A percentile compares a stretch with the other conserved stretches of the same genome.
Conservation (phyloP, 2,113 vertebrate genomes). For the Mola mola region DNA sequence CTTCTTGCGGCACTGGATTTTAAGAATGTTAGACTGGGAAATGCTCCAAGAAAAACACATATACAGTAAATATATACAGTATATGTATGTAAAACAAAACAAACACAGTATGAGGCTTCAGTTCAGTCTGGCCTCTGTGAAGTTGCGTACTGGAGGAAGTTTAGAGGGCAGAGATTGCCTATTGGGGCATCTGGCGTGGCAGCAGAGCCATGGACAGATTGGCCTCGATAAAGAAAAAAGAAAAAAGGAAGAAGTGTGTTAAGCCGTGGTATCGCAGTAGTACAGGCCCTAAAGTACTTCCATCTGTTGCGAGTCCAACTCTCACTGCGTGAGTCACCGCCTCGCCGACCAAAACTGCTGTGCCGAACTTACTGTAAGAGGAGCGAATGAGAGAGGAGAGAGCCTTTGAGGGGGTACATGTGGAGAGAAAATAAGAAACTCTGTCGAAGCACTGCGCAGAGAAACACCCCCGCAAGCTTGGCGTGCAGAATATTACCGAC, state of each 20-base stretch:
- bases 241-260: slow-evolving; percentile 8
- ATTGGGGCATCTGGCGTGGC: slow-evolving; percentile 29
- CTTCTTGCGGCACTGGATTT: no score
- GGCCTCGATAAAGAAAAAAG: slow-evolving; percentile 7
- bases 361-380: background rate
- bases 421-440: slow-evolving; percentile 8
- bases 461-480: background rate
- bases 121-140: background rate
- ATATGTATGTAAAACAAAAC: background rate
- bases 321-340: slow-evolving; percentile 43
- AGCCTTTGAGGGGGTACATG: background rate
- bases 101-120: background rate
- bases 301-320: slow-evolving; percentile 56
- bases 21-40: background rate
- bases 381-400: background rate
- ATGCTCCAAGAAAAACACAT: no score
- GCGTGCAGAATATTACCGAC: background rate
- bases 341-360: slow-evolving; percentile 35
- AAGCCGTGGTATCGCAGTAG: slow-evolving; percentile 42
- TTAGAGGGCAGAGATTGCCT: slow-evolving; percentile 11
- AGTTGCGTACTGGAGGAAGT: slow-evolving; percentile 19
- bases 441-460: background rate
- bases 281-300: slow-evolving; percentile 49
- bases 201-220: slow-evolving; percentile 49
- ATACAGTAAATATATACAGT: no score